Conservation (phyloP, 2,888 invertebrate genomes). For the Piscicola geometra region DNA sequence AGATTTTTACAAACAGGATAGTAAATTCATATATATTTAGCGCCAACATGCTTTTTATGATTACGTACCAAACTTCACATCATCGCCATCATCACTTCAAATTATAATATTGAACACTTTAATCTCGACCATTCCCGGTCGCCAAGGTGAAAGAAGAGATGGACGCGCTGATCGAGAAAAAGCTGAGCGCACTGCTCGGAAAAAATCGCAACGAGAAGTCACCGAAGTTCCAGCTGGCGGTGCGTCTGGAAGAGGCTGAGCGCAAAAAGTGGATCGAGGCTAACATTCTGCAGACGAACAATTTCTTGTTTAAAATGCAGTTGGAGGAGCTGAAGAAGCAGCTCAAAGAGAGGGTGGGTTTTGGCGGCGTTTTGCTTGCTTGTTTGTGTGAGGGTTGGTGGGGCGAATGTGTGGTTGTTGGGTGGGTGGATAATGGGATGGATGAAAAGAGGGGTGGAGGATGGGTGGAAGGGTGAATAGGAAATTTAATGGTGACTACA, state of each 20-base stretch:
- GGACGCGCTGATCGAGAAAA: constrained; percentile 22
- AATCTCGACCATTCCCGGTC: no score
- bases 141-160: constrained; percentile 25
- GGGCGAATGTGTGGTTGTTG: neutral
- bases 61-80: no score
- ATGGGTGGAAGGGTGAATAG: no score
- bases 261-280: constrained; percentile 28
- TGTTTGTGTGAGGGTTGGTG: neutral
- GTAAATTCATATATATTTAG: no score
- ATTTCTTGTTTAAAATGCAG: constrained; percentile 22
- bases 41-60: no score
- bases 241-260: constrained; percentile 26
- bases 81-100: no score
- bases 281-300: constrained; percentile 17
- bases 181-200: neutral
- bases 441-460: no score
- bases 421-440: no score
- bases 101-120: no score
- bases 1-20: no score
- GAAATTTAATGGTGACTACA: no score
- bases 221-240: constrained; percentile 27
- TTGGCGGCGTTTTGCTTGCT: neutral
- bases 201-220: constrained; percentile 31
- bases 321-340: constrained; percentile 20
- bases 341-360: constrained; percentile 23